These are phyloP conservation scores for Myotis daubentonii DNA, from an alignment of 2,797 vertebrate species.

Conservation along the genomic window DNA sequence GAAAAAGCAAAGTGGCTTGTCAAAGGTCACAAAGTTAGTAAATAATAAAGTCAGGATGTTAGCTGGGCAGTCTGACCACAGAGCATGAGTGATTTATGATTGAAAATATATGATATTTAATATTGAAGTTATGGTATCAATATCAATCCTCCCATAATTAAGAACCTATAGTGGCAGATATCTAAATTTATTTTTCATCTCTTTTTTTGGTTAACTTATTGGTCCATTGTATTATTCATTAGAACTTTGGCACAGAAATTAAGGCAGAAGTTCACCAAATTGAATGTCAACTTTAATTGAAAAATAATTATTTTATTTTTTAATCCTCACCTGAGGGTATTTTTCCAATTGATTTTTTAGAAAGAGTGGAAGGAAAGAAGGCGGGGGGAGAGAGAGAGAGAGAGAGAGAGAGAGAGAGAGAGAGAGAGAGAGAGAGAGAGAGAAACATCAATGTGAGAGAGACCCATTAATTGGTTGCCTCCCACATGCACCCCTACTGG, in stretches of 20 bases:
- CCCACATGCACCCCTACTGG: no score
- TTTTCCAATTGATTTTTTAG: no score
- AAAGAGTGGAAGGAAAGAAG: no score
- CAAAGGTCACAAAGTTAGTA: background rate
- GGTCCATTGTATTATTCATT: background rate
- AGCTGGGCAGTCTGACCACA: background rate
- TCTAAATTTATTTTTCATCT: conserved; percentile 19
- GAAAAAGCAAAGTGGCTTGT: background rate
- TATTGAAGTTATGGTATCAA: background rate
- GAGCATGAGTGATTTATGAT: background rate
- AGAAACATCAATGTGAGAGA: no score
- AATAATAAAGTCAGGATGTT: conserved; percentile 11
- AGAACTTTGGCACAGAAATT: background rate
- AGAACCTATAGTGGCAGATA: background rate
- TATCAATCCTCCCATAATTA: background rate
- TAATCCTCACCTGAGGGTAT: no score
- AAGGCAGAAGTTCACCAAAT: conserved; percentile 32
- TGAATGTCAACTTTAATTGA: background rate
- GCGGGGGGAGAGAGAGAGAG: no score
- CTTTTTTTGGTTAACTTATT: background rate
- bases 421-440: no score
- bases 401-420: no score
- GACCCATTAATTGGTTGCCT: no score
- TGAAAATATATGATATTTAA: background rate
- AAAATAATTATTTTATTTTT: background rate